Evolutionary conservation across 2,797 vertebrate species (phyloP), one percentile per base, ranked within the genome.

Genomic region (Oryzias dopingdopingensis): DNA sequence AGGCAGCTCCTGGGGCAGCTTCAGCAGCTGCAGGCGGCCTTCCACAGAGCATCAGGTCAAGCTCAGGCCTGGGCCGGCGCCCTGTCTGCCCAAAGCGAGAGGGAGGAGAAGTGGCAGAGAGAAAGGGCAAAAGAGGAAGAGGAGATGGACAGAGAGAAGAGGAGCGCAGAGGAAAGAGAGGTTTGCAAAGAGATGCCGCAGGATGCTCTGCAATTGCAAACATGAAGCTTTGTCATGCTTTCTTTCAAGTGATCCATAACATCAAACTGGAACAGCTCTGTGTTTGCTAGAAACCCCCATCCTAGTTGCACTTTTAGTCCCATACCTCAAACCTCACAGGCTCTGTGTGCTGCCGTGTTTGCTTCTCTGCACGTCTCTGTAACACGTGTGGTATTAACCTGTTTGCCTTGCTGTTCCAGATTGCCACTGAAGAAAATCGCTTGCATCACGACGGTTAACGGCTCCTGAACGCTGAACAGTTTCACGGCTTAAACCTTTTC

Each of bases 341-440:
- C 81, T 60, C 68, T 23, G n/a, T 32, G 45, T 55, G 66, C 72
- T 12, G 50, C 65, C 50, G 58, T 73, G 67, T 76, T 61, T 61
- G 80, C 81, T 81, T 40, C 79, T 72, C 70, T 74, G 82, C 86
- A 76, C 66, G 87, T 88, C 75, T 86, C 77, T 88, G 56, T 88
- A 81, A 88, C 81, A 41, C 87, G 80, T 89, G 89, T 91, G 80
- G 91, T 93, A 96, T 94, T 98, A 98, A 98, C 94, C 88, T 92
- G 91, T 99, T 92, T 98, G 96, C 96, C 93, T 98, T 98, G 96
- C 96, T 94, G 92, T 95, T 96, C 91, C 96, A 98, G 96, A 98
- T 96, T 92, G 79, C 90, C 88, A 76, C 81, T 72, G 89, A 88
- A 76, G 89, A 75, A 89, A 88, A 73, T 71, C 74, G 63, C 86